Base-by-base conservation (phyloP, 1,140 invertebrate genomes). In the Drosophila simulans region DNA sequence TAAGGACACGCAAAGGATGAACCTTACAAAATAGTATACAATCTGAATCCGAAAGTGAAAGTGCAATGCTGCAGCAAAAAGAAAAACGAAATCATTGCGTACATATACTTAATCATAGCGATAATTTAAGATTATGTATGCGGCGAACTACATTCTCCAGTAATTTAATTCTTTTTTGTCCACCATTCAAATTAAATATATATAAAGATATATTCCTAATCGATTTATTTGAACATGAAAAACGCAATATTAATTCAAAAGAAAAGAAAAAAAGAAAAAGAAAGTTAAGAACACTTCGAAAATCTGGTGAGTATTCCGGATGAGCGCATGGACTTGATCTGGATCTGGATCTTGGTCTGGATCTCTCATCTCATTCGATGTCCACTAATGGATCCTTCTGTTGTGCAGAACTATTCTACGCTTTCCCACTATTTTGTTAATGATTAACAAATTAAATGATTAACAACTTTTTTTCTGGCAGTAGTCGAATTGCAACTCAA, bases 121-220 rank as follows among this genome's bases (percentile, higher is more conserved):
- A 80, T 62, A 68, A 46, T 39, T 57, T 78, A 60, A 66, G 59
- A 66, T 58, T 56, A 73, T 56, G 59, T 73, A 73, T 51, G n/a
- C 34, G 25, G 68, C 45, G 15, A 39, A 39, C 43, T 43, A 43
- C 37, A 51, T 51, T 78, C 49, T 63, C 31, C 22, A 66, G 39
- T 35, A 66, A 70, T 54, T 43, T 49, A 40, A 48, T 48, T 25
- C 42, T 62, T 68, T 66, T 59, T 45, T 68, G 58, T 82, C 57
- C 45, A 60, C 52, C 37, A 78, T 51, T 59, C 56, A 31, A 56
- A 53, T 17, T 37, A 80, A 66, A 79, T 79, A 79, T 79, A 79
- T 74, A 79, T 59, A 60, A 45, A 31, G 20, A 63, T 57, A 39
- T 55, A 45, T 20, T 40, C 31, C 25, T 34, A 74, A 46, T 45